Evolutionary conservation across 2,888 invertebrate genomes (phyloP), one percentile per base, ranked within the genome.

Genomic region (Hyalella azteca): DNA sequence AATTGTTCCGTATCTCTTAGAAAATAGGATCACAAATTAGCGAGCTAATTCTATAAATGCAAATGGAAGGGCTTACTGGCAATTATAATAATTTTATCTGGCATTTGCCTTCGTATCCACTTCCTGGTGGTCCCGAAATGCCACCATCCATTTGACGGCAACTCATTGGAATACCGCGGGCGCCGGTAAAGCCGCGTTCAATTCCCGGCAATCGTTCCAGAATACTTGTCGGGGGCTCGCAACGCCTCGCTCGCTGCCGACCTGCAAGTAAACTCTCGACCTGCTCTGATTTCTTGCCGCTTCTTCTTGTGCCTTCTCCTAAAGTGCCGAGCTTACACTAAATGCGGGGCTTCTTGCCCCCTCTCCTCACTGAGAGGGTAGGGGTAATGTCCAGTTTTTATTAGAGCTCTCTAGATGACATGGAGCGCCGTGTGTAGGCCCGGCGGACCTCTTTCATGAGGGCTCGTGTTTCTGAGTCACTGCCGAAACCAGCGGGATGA

Each of bases 111-210:
- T 66, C 66, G 66, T 66, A 66, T 66, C 66, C 36, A 36, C 66
- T 32, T 66, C 66, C 66, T 22, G 36, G 39, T 29, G 66, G 39
- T 36, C 66, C 66, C 36, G 19, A 66, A 66, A 66, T 66, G 66
- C 66, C 36, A 19, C 66, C 66, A 66, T 66, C 66, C 66, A 66
- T 66, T 66, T 66, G 66, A 32, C 32, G 66, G 66, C 29, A 66
- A 66, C 66, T 66, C 66, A 66, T 66, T 66, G 66, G 66, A 66
- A 66, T 66, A 66, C 66, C 66, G 66, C 66, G 66, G 36, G 36
- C 22, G 66, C 36, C 66, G 19, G 29, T 66, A 66, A 66, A 66
- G 66, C 66, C 66, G 36, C 66, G 66, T 66, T 66, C 66, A 66
- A 66, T 66, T 66, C 66, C 66, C 66, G 19, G 66, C 66, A 66